Base-by-base conservation (phyloP, 2,888 invertebrate genomes). In the Teleogryllus oceanicus region DNA sequence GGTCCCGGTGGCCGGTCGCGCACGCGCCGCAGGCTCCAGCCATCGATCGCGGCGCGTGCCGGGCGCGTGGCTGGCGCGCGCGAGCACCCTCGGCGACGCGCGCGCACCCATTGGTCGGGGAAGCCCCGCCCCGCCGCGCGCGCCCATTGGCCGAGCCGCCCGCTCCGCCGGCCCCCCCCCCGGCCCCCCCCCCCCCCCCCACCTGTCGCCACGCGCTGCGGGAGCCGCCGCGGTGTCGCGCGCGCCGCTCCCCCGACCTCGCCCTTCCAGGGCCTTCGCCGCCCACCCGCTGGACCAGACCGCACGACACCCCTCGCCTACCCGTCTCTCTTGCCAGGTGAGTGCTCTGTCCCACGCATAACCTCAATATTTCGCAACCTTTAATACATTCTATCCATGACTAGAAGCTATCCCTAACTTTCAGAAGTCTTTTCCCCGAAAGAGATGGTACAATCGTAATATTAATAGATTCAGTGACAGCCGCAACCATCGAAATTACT, bases 91-190 rank as follows among this genome's bases (percentile, higher is more conserved):
- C 62, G 37, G 8, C 37, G 37, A 5, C 37, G 11, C 62, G 62
- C 62, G 62, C 62, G 62, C 62, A 62, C 62, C 62, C 62, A 62
- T 62, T 62, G 62, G 62, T 62, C 62, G 62, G 8, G 62, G 16
- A 62, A 62, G 62, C 62, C 62, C 62, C 62, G 62, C 62, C 62
- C 62, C 62, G n/a, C 62, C 62, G 62, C 16, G n/a, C 62, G 62
- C 62, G 62, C 62, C 62, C n/a, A 62, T 62, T 62, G 62, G 62
- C n/a, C 62, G 62, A 3, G 5, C 5, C 37, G 37, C 62, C 16
- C 62, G 62, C 62, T 4, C 13, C 62, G 62, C n/a, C 62, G 62
- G 62, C 62, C 62, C 1, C n/a, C 62, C 0, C 18, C 62, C 16
- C n/a, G 16, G 62, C 62, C 62, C 4, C 62, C 62, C 12, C 8